Evolutionary conservation across 1,140 invertebrate genomes (phyloP).

Genomic region (Lepidotrigona ventralis): DNA sequence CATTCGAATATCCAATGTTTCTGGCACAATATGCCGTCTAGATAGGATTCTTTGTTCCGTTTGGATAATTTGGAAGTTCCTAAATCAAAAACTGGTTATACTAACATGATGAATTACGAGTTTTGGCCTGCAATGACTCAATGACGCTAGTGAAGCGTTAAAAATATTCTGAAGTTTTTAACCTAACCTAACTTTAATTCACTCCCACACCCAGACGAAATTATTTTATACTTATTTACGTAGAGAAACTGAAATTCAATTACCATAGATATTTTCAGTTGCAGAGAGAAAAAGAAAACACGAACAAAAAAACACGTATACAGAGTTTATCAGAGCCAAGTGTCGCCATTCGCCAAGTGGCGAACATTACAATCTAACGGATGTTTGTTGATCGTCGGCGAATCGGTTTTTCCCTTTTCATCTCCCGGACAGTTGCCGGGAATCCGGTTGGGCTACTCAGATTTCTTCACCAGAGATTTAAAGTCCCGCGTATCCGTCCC

Average conservation of each 20-base stretch:
- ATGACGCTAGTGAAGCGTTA: no score
- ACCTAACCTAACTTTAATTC: no score
- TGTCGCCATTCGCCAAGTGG: no score
- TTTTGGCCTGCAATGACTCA: no score
- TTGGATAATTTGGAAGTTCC: background rate
- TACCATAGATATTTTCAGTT: background rate
- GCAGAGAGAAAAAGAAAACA: background rate
- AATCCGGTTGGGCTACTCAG: constrained; percentile 25
- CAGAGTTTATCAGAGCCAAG: background rate
- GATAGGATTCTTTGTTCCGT: background rate
- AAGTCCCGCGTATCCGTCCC: background rate
- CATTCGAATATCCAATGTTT: background rate
- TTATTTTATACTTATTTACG: no score
- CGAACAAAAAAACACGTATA: background rate
- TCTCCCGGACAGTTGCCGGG: background rate
- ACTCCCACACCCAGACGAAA: no score
- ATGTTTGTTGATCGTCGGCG: background rate
- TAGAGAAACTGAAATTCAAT: background rate
- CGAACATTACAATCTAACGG: constrained; percentile 20
- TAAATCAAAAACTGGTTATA: background rate
- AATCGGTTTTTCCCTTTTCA: constrained; percentile 4
- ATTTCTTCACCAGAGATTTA: constrained; percentile 15
- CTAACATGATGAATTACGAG: background rate
- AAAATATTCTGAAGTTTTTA: no score
- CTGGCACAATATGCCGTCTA: background rate